Conservation (phyloP, 1,140 invertebrate genomes). For the Elysia chlorotica region DNA sequence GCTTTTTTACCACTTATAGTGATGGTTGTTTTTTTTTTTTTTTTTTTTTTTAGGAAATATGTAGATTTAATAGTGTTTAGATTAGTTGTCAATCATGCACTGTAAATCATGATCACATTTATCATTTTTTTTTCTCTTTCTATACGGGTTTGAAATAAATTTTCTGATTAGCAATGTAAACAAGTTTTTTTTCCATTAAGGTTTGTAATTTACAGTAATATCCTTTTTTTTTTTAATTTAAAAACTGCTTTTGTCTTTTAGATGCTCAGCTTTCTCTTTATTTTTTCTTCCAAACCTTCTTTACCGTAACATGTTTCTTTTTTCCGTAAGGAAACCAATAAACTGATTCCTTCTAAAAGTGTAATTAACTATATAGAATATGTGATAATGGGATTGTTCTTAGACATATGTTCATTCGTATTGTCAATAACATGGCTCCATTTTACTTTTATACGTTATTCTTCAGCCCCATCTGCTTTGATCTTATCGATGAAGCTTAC, state of each 20-base stretch:
- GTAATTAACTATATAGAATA: background rate
- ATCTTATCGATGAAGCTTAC: slow-evolving; percentile 87
- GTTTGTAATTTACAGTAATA: background rate
- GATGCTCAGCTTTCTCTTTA: too few species aligned
- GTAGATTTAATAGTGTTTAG: background rate
- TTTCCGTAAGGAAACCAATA: background rate
- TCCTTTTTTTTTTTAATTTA: background rate
- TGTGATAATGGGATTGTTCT: too few species aligned
- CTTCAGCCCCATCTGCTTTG: slow-evolving; percentile 86
- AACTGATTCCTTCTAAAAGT: background rate
- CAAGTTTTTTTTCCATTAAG: background rate
- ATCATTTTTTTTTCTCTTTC: too few species aligned
- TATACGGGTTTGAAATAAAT: background rate
- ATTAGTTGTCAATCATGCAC: background rate
- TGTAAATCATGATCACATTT: too few species aligned
- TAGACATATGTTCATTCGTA: too few species aligned
- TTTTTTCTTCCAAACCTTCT: background rate
- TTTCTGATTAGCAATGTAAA: background rate
- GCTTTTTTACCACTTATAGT: too few species aligned
- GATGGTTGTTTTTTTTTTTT: background rate
- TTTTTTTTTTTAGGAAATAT: background rate
- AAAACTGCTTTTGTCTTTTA: background rate
- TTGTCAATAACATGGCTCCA: too few species aligned
- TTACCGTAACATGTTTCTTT: background rate
- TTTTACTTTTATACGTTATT: too few species aligned